These are phyloP conservation scores for Eretmocerus hayati DNA, from an alignment of 2,888 invertebrate species.

Conservation along the genomic window DNA sequence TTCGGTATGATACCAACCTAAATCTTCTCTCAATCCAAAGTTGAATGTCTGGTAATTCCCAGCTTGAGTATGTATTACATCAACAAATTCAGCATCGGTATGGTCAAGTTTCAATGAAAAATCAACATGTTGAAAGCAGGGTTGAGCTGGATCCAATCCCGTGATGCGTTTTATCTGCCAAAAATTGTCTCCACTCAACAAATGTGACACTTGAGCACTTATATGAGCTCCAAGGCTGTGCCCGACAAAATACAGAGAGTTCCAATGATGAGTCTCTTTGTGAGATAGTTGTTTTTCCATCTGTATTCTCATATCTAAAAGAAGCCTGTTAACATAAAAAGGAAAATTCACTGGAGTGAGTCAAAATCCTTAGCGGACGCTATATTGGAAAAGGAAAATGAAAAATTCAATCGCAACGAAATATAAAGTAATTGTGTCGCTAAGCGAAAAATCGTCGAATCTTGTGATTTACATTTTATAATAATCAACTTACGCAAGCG, in stretches of 20 bases:
- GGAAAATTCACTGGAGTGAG: background rate
- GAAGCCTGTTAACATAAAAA: background rate
- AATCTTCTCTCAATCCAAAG: conserved; percentile 52
- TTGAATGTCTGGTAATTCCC: conserved; percentile 49
- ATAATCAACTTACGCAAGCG: too few relatives aligned
- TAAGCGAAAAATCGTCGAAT: too few relatives aligned
- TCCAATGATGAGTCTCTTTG: conserved; percentile 22
- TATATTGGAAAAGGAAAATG: too few relatives aligned
- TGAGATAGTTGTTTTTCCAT: background rate
- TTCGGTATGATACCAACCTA: too few relatives aligned
- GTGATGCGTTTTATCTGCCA: conserved; percentile 32
- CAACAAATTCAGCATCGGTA: conserved; percentile 56
- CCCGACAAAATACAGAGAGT: conserved; percentile 52
- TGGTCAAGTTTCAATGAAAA: conserved; percentile 50
- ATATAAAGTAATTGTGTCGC: too few relatives aligned
- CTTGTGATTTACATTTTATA: too few relatives aligned
- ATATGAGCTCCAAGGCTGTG: conserved; percentile 62
- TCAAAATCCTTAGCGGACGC: too few relatives aligned
- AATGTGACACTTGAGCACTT: conserved; percentile 51
- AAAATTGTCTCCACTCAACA: conserved; percentile 41
- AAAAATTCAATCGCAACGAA: too few relatives aligned
- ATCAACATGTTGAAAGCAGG: conserved; percentile 52
- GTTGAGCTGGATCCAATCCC: conserved; percentile 60
- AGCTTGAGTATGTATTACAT: conserved; percentile 57
- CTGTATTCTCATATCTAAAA: conserved; percentile 4